phyloP scores from a whole-genome alignment of 2,113 vertebrate genomes.

The Oreochromis tanganicae region DNA sequence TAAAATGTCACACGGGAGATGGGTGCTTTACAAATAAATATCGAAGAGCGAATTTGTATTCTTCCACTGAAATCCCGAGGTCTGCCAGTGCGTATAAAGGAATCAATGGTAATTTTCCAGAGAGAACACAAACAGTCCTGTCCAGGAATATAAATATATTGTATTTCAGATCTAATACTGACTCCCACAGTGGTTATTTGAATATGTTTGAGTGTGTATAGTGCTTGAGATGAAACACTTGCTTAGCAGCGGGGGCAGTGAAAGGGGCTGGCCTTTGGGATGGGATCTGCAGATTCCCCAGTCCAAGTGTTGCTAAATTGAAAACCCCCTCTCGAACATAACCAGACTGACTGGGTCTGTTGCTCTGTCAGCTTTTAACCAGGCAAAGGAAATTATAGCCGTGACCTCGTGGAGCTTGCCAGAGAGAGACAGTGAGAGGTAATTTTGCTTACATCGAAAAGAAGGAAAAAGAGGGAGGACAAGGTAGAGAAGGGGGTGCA shows the following conservation, averaged over 20 bases:
- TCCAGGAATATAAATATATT: constrained; percentile 24
- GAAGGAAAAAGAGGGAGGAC: neutral
- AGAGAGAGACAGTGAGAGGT: constrained; percentile 37
- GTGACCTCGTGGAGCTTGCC: constrained; percentile 46
- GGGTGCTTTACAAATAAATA: constrained; percentile 9
- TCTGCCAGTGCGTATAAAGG: neutral
- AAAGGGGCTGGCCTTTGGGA: constrained; percentile 18
- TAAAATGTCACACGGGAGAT: neutral
- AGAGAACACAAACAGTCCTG: constrained; percentile 12
- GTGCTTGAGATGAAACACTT: constrained; percentile 24
- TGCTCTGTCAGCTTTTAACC: constrained; percentile 64
- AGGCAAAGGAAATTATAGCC: constrained; percentile 62
- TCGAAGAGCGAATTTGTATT: constrained; percentile 7
- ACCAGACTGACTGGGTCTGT: constrained; percentile 38
- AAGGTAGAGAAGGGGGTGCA: neutral
- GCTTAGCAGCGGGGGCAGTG: constrained; percentile 17
- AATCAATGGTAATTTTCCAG: constrained; percentile 42
- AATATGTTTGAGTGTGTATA: neutral
- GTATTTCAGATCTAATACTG: constrained; percentile 13
- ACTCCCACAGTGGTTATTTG: constrained; percentile 19
- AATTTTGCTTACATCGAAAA: constrained; percentile 44
- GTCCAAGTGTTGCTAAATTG: constrained; percentile 55
- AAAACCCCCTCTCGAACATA: constrained; percentile 50
- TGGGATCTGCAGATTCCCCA: constrained; percentile 11
- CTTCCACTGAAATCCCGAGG: neutral